Evolutionary conservation across 2,888 invertebrate species (phyloP).

Genomic region (Drosophila eohydei): DNA sequence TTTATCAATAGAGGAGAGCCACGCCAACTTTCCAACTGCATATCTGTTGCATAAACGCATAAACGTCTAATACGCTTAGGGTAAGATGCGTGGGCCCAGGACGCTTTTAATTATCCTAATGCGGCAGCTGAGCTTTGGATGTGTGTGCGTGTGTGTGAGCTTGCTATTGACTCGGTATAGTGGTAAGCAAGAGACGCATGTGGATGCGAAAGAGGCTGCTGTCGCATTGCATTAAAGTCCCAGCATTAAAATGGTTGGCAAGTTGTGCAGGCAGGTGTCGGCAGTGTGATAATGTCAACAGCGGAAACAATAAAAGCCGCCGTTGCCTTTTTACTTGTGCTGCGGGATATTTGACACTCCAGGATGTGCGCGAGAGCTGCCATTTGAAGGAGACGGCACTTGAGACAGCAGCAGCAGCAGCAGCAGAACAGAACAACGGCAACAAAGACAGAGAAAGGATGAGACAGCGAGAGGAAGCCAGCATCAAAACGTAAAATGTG

Average conservation of each 20-base stretch:
- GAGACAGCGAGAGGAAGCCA: slow-evolving; percentile 17
- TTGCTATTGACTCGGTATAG: slow-evolving; percentile 57
- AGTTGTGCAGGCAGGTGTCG: slow-evolving; percentile 67
- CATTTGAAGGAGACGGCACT: slow-evolving; percentile 40
- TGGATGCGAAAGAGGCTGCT: slow-evolving; percentile 6
- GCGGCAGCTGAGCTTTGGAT: slow-evolving; percentile 53
- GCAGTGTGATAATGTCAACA: slow-evolving; percentile 74
- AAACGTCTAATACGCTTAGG: slow-evolving; percentile 36
- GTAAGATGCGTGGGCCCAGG: slow-evolving; percentile 17
- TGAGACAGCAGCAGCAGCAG: slow-evolving; percentile 18
- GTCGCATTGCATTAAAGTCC: slow-evolving; percentile 66
- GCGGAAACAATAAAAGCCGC: slow-evolving; percentile 79
- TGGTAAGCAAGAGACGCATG: slow-evolving; percentile 18
- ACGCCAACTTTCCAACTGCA: slow-evolving; percentile 13
- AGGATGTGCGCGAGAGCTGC: slow-evolving; percentile 47
- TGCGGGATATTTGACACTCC: slow-evolving; percentile 47
- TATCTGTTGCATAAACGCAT: slow-evolving; percentile 42
- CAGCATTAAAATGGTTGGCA: slow-evolving; percentile 67
- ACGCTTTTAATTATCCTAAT: slow-evolving; percentile 71
- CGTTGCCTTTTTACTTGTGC: slow-evolving; percentile 67
- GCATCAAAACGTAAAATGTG: slow-evolving; percentile 41
- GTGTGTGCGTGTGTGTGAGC: neutral
- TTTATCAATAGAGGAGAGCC: slow-evolving; percentile 20
- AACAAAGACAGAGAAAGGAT: neutral
- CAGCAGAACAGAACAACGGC: neutral